These are phyloP conservation scores for Petaurus breviceps DNA, from an alignment of 2,113 vertebrate genomes.

Conservation along the genomic window DNA sequence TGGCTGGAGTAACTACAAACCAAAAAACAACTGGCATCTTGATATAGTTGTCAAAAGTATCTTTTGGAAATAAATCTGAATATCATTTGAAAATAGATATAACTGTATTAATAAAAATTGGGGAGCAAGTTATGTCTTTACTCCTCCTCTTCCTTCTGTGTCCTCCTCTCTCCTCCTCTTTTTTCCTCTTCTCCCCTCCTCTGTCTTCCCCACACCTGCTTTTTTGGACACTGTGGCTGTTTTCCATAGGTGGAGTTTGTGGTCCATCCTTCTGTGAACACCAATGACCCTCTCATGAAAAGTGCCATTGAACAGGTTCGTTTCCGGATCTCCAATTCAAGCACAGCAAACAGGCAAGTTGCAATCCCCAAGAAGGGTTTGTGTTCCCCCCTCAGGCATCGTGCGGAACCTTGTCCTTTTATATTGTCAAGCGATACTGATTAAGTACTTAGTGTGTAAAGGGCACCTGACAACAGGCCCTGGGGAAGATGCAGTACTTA, in stretches of 20 bases:
- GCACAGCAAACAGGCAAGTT: slow-evolving; percentile 88
- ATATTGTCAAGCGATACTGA: not conserved
- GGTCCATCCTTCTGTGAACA: slow-evolving; percentile 93
- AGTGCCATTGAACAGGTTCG: slow-evolving; percentile 95
- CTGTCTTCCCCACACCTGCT: not conserved
- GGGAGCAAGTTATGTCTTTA: not conserved
- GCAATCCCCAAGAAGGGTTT: fast-evolving
- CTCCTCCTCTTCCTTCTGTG: not conserved
- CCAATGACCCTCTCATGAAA: slow-evolving; percentile 89
- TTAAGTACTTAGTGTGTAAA: not conserved
- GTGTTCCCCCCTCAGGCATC: fast-evolving
- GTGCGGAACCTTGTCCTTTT: not conserved
- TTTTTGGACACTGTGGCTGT: not conserved
- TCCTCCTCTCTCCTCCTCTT: not conserved
- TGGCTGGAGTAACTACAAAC: not conserved
- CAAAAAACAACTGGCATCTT: not conserved
- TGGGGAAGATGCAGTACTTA: not conserved
- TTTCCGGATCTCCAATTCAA: slow-evolving; percentile 94
- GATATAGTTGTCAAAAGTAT: not conserved
- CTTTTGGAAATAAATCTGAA: not conserved
- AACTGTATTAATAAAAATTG: not conserved
- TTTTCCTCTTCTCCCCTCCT: not conserved
- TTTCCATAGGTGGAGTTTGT: slow-evolving; percentile 91
- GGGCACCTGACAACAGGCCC: not conserved
- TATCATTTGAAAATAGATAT: not conserved